These are phyloP conservation scores for Synergus gifuensis DNA, from an alignment of 2,888 invertebrate genomes.

Conservation along the genomic window DNA sequence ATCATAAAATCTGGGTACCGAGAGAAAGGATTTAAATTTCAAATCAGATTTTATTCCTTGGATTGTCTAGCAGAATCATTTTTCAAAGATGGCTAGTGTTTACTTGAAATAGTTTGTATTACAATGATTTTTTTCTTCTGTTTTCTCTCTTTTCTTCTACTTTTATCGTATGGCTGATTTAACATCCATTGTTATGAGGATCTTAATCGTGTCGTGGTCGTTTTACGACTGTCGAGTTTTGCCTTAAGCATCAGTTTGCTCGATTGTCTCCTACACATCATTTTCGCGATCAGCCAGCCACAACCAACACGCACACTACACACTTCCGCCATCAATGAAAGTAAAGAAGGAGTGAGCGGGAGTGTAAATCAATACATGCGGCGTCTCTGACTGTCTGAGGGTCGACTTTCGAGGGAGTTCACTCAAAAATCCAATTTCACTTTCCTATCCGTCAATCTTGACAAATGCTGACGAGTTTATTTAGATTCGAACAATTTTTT, in stretches of 20 bases:
- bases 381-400: conserved; percentile 13
- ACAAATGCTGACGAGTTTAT: background rate
- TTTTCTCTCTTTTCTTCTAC: background rate
- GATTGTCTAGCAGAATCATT: background rate
- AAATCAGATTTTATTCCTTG: background rate
- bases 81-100: background rate
- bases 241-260: conserved; percentile 17
- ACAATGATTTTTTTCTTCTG: background rate
- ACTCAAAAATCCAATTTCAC: conserved; percentile 2
- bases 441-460: background rate
- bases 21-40: background rate
- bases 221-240: background rate
- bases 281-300: conserved; percentile 23
- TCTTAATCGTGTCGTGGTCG: background rate
- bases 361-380: conserved; percentile 31
- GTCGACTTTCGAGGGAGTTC: background rate
- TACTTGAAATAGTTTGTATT: background rate
- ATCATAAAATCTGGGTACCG: background rate
- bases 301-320: conserved; percentile 20
- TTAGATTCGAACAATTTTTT: background rate
- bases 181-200: conserved; percentile 1
- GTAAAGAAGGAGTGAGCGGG: conserved; percentile 13
- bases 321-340: conserved; percentile 28
- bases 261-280: conserved; percentile 14
- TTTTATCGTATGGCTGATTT: background rate